Conservation (phyloP, 2,797 vertebrate genomes). For the Clarias laeviceps region DNA sequence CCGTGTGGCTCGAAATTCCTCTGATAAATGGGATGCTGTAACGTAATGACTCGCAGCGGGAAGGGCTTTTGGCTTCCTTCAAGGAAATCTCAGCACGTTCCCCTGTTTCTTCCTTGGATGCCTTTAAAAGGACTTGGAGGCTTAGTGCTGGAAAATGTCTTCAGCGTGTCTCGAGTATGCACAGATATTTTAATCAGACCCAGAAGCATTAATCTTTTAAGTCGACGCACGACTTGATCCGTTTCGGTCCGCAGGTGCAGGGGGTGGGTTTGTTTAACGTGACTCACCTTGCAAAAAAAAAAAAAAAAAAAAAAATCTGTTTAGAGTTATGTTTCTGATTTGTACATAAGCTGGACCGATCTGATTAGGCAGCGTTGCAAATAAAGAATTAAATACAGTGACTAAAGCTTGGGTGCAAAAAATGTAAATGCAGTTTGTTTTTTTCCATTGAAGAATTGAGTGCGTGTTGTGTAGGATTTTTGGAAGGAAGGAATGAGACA, state of each 20-base stretch:
- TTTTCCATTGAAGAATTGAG: not conserved
- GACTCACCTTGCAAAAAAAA: not conserved
- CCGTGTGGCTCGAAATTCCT: not conserved
- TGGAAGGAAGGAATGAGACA: not conserved
- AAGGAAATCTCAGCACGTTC: conserved; percentile 61
- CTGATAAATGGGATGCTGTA: not conserved
- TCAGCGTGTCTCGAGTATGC: conserved; percentile 3
- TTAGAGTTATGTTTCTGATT: not conserved
- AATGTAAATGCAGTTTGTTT: not conserved
- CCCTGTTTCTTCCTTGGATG: conserved; percentile 71
- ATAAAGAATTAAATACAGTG: not conserved
- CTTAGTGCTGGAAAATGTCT: conserved; percentile 37
- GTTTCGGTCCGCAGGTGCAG: conserved; percentile 12
- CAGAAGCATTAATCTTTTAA: conserved; percentile 17
- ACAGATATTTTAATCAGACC: conserved; percentile 31
- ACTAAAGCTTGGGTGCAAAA: not conserved
- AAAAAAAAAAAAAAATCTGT: not conserved
- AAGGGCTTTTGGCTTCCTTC: conserved; percentile 50
- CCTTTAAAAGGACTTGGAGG: conserved; percentile 72
- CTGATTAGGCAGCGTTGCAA: not conserved
- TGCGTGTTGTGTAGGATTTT: too few species aligned
- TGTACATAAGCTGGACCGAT: not conserved
- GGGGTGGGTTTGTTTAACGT: not conserved
- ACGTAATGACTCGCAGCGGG: not conserved
- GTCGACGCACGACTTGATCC: not conserved